Conservation (phyloP, 2,888 invertebrate genomes). For the Allygus modestus region DNA sequence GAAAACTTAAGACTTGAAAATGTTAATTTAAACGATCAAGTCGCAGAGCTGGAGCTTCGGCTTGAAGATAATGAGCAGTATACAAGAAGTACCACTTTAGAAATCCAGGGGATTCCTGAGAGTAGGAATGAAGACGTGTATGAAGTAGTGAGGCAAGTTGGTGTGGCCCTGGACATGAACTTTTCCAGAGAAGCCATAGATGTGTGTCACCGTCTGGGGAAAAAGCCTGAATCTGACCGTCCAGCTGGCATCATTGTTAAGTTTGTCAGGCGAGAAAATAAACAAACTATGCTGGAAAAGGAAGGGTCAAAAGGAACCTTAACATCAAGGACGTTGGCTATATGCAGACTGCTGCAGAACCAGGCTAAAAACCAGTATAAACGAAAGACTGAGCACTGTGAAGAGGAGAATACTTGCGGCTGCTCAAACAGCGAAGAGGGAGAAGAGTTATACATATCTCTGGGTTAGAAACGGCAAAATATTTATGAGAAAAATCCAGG, state of each 20-base stretch:
- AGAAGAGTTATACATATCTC: conserved; percentile 7
- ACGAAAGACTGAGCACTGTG: conserved; percentile 27
- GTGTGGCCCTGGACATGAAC: conserved; percentile 32
- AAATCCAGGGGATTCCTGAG: conserved; percentile 44
- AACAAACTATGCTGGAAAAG: conserved; percentile 17
- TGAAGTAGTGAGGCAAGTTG: conserved; percentile 24
- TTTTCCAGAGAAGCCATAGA: conserved; percentile 27
- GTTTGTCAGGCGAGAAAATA: conserved; percentile 12
- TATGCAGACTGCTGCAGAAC: not conserved
- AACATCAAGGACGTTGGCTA: not conserved
- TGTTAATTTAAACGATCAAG: not conserved
- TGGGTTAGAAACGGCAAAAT: conserved; percentile 33
- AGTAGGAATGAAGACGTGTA: conserved; percentile 2
- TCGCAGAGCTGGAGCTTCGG: not conserved
- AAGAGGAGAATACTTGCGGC: conserved; percentile 4
- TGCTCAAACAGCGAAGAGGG: not conserved
- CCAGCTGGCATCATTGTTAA: conserved; percentile 47
- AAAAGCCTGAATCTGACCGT: not conserved
- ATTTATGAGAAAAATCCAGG: not conserved
- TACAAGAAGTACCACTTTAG: conserved; percentile 6
- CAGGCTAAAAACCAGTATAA: not conserved
- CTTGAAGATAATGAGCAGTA: not conserved
- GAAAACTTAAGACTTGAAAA: not conserved
- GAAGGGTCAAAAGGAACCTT: not conserved
- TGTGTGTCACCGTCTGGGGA: conserved; percentile 49